A percentile compares a stretch with the other conserved stretches of the same genome.
Evolutionary conservation across 2,797 vertebrate genomes (phyloP).

Genomic region (Iguana delicatissima): DNA sequence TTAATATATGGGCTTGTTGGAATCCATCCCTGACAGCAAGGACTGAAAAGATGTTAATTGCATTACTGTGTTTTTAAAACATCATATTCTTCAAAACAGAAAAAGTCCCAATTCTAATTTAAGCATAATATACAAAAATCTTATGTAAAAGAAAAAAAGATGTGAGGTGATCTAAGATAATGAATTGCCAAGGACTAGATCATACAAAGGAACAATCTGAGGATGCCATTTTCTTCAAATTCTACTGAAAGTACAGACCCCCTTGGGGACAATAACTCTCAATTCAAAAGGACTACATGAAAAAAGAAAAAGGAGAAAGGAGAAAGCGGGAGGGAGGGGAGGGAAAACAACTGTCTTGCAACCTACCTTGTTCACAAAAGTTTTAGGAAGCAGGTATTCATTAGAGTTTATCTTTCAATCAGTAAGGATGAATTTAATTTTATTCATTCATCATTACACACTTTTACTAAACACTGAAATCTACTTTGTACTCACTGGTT

Average conservation of each 20-base stretch:
- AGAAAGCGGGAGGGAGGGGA: too few species aligned
- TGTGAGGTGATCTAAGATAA: neutral
- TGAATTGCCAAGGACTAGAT: neutral
- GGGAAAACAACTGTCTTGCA: neutral
- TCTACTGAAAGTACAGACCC: slow-evolving; percentile 32
- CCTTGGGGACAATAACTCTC: slow-evolving; percentile 40
- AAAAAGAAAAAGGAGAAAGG: neutral
- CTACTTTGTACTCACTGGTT: too few species aligned
- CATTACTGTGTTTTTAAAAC: neutral
- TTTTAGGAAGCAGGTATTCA: too few species aligned
- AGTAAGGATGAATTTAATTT: too few species aligned
- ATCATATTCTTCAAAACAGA: too few species aligned
- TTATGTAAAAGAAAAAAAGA: neutral
- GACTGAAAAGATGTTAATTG: neutral
- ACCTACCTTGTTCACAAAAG: neutral
- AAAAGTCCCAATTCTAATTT: neutral
- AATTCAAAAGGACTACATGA: slow-evolving; percentile 17
- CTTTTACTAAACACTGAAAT: too few species aligned
- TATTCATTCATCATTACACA: too few species aligned
- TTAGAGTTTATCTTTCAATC: too few species aligned
- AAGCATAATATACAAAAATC: neutral
- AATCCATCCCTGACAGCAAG: too few species aligned
- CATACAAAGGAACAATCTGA: neutral
- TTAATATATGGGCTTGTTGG: neutral
- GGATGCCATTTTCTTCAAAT: slow-evolving; percentile 16